Conservation (phyloP, 2,113 vertebrate genomes). For the Indicator maculatus region DNA sequence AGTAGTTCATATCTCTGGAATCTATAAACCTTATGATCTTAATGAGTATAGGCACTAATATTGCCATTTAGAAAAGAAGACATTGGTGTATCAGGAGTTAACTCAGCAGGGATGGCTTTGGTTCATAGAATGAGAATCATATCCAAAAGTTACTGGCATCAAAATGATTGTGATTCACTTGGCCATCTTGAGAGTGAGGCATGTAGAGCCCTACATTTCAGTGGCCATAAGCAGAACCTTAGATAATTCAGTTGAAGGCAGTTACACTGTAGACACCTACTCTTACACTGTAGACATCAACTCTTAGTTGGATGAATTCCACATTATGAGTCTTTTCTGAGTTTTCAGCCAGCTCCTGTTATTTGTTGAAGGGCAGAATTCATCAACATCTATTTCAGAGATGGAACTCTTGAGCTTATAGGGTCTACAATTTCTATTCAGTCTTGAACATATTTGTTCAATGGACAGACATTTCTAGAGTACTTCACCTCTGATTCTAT, state of each 20-base stretch:
- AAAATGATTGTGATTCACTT: neutral
- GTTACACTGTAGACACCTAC: neutral
- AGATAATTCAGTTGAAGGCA: neutral
- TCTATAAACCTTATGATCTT: neutral
- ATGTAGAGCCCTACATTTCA: neutral
- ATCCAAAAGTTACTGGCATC: neutral
- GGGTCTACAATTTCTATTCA: neutral
- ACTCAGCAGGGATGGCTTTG: neutral
- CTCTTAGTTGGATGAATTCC: neutral
- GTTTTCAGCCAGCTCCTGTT: neutral
- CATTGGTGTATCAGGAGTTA: neutral
- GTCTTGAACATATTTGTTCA: neutral
- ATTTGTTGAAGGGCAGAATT: neutral
- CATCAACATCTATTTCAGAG: neutral
- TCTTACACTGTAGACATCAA: neutral
- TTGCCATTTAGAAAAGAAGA: neutral
- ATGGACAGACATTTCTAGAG: neutral
- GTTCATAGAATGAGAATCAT: neutral
- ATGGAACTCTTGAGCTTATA: rapidly evolving
- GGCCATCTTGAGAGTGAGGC: rapidly evolving
- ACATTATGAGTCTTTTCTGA: neutral
- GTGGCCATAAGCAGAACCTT: neutral
- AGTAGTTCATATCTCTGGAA: neutral
- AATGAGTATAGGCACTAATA: neutral
- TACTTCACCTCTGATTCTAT: neutral